phyloP scores from a whole-genome alignment of 2,888 invertebrate species.

The Palloptera scutellata region DNA sequence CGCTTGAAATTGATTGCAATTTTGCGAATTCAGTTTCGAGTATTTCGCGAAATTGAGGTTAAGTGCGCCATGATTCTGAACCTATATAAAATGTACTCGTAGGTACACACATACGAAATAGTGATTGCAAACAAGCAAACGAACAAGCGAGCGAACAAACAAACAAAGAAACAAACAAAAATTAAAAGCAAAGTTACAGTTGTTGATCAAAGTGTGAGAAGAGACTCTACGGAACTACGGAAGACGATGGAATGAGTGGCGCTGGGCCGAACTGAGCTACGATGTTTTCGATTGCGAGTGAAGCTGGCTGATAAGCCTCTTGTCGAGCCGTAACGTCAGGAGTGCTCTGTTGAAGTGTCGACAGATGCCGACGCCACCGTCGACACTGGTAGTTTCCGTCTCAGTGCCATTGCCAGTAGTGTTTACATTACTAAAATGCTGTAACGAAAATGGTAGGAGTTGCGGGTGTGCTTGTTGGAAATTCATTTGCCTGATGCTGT shows the following conservation, averaged over 20 bases:
- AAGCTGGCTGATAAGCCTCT: background rate
- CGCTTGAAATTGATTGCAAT: constrained; percentile 37
- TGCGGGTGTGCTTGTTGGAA: background rate
- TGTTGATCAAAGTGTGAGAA: background rate
- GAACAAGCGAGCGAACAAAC: constrained; percentile 18
- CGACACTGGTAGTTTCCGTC: too few relatives aligned
- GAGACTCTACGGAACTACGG: too few relatives aligned
- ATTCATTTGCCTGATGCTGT: background rate
- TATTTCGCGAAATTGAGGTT: constrained; percentile 32
- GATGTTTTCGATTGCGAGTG: background rate
- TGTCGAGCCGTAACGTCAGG: constrained; percentile 8
- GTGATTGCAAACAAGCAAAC: background rate
- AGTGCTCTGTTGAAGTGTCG: constrained; percentile 20
- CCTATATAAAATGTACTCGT: background rate
- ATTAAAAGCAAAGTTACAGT: constrained; percentile 26
- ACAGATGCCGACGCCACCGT: constrained; percentile 13
- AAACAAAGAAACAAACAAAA: constrained; percentile 5
- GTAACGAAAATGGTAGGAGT: background rate
- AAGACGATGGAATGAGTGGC: too few relatives aligned
- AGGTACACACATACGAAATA: background rate
- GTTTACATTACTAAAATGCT: background rate
- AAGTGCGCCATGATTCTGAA: constrained; percentile 33
- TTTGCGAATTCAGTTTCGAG: constrained; percentile 33
- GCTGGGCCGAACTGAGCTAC: too few relatives aligned
- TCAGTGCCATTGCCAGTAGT: background rate